Percentiles rank a stretch among this genome's conserved stretches.
Evolutionary conservation across 2,113 vertebrate genomes (phyloP).

Genomic region (Zeus faber): DNA sequence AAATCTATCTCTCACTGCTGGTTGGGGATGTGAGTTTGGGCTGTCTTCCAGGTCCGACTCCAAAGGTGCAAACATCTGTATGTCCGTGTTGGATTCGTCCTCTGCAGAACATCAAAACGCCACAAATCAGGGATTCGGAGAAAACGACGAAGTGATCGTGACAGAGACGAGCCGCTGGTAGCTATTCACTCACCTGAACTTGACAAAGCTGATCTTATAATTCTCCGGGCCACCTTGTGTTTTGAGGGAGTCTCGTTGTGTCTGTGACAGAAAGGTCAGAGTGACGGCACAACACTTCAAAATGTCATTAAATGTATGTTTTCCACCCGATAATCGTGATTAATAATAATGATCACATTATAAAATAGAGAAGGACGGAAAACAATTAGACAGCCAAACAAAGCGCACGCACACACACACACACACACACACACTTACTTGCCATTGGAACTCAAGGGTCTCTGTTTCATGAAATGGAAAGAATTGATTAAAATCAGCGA

Average conservation of each 20-base stretch:
- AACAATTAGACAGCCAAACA: not conserved
- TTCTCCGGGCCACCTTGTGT: not conserved
- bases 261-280: constrained; percentile 16
- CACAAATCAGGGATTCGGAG: too few species aligned
- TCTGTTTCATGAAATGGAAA: constrained; percentile 42
- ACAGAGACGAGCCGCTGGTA: not conserved
- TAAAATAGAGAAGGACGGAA: not conserved
- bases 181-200: not conserved
- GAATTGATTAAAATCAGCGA: not conserved
- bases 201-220: constrained; percentile 36
- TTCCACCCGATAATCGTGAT: too few species aligned
- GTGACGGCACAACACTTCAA: too few species aligned
- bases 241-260: not conserved
- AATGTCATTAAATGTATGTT: too few species aligned
- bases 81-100: not conserved
- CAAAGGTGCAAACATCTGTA: constrained; percentile 28
- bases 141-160: too few species aligned
- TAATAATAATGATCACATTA: too few species aligned
- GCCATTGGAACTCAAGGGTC: not conserved
- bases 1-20: constrained; percentile 26
- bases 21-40: not conserved
- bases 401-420: not conserved
- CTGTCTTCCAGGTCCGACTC: constrained; percentile 49
- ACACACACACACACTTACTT: constrained; percentile 38
- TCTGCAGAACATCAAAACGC: constrained; percentile 15